A percentile compares a stretch with the other conserved stretches of the same genome.
These are phyloP conservation scores for Drosophila mettleri DNA, from an alignment of 2,888 invertebrate genomes.

Conservation along the genomic window DNA sequence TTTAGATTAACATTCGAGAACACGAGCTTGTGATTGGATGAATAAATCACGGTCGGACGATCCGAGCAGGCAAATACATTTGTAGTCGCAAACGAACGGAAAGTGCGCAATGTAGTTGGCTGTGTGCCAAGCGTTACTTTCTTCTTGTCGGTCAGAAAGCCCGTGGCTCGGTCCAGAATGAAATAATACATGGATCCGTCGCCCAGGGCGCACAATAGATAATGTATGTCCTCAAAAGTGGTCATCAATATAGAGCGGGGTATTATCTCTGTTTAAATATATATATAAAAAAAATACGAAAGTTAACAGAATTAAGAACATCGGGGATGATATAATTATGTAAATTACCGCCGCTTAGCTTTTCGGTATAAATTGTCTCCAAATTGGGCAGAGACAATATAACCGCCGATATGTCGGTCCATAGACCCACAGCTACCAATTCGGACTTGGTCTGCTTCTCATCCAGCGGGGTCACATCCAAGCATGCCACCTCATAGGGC, in stretches of 20 bases:
- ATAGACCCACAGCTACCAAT: slow-evolving; percentile 95
- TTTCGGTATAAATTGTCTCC: slow-evolving; percentile 93
- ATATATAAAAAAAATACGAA: background rate
- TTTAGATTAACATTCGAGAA: slow-evolving; percentile 99
- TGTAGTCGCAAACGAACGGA: slow-evolving; percentile 94
- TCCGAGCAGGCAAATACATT: slow-evolving; percentile 99
- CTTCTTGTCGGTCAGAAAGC: slow-evolving; percentile 93
- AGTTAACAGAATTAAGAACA: background rate
- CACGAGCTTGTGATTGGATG: slow-evolving; percentile 98
- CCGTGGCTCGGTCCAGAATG: slow-evolving; percentile 90
- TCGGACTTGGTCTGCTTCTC: slow-evolving; percentile 88
- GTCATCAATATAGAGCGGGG: slow-evolving; percentile 98
- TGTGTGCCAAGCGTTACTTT: slow-evolving; percentile 99
- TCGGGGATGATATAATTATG: background rate
- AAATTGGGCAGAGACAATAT: slow-evolving; percentile 93
- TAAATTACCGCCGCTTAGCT: slow-evolving; percentile 91
- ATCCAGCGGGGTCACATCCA: slow-evolving; percentile 94
- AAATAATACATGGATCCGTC: slow-evolving; percentile 99
- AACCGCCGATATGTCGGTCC: slow-evolving; percentile 98
- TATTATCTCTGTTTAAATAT: slow-evolving; percentile 91
- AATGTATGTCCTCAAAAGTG: slow-evolving; percentile 95
- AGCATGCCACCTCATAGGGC: slow-evolving; percentile 97
- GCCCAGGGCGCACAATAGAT: slow-evolving; percentile 96
- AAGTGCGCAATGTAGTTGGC: slow-evolving; percentile 96
- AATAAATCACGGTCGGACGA: slow-evolving; percentile 99